Evolutionary conservation across 2,113 vertebrate species (phyloP), one percentile per base, ranked within the genome.

Genomic region (Nannobrachium achirus): DNA sequence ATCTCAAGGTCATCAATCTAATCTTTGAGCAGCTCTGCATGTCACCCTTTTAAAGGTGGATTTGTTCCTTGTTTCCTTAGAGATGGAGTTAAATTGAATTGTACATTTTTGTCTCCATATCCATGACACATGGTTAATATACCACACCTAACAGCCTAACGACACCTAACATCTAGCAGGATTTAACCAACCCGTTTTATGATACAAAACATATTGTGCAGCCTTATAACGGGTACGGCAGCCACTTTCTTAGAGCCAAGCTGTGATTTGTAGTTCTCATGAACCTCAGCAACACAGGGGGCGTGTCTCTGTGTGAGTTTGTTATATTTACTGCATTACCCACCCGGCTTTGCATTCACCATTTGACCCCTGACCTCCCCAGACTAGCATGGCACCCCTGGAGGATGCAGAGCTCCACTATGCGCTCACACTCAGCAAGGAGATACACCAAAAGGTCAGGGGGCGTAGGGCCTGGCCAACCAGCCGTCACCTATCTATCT

Each of bases 351-450:
- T 86, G 55, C 82, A 76, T 71, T 85, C 74, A 86, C 61, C 53
- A 56, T 90, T 53, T 90, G 85, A 91, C 82, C 69, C 82, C 91
- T 90, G 85, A 91, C 87, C 89, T 88, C 81, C 83, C 82, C 89
- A 94, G 93, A 88, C 80, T 79, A 88, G 73, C 81, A 65, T 80
- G 89, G 94, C 93, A 93, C 93, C 93, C 89, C 76, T 94, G 88
- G 94, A 94, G 85, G 96, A 96, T 74, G 94, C 95, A 73, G 95
- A 97, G 84, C 80, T 97, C 88, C 92, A 89, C 92, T 93, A 95
- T 93, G 96, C 95, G 82, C 88, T 97, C 88, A 93, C 94, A 87
- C 84, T 97, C 92, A 97, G 96, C 94, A 93, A 94, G 90, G 95
- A 97, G 89, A 88, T 93, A 49, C 94, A 95, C 39, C 93, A 96